Evolutionary conservation across 2,797 vertebrate genomes (phyloP).

Genomic region (Cephalopachus bancanus): DNA sequence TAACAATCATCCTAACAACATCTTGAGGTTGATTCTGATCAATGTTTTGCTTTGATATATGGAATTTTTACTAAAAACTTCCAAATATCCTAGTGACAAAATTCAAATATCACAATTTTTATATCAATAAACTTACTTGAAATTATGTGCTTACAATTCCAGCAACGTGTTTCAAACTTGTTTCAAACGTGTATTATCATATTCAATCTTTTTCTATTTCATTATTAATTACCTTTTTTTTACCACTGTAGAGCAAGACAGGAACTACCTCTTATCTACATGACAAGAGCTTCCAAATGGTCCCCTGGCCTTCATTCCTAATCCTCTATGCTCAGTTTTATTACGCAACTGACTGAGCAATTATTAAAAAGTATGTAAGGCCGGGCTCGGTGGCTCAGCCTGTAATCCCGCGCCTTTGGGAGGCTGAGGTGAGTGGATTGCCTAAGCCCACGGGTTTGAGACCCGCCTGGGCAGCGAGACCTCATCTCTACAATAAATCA

Average conservation of each 20-base stretch:
- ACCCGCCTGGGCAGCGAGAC: too few relatives aligned
- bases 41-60: neutral
- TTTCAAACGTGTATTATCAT: neutral
- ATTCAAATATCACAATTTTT: conserved; percentile 30
- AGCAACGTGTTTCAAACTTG: neutral
- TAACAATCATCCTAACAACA: neutral
- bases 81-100: neutral
- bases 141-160: conserved; percentile 8
- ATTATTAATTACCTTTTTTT: neutral
- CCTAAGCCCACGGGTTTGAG: too few relatives aligned
- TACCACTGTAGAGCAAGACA: neutral
- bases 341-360: neutral
- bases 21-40: neutral
- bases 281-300: neutral
- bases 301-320: neutral
- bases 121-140: conserved; percentile 1
- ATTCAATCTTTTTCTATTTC: neutral
- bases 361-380: neutral
- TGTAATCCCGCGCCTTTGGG: too few relatives aligned
- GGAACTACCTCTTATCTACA: neutral
- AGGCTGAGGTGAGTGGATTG: too few relatives aligned
- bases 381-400: too few relatives aligned
- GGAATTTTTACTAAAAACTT: conserved; percentile 50
- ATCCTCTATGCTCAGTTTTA: neutral
- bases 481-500: too few relatives aligned